Evolutionary conservation across 2,888 invertebrate genomes (phyloP).

Genomic region (Pyrrhosoma nymphula): DNA sequence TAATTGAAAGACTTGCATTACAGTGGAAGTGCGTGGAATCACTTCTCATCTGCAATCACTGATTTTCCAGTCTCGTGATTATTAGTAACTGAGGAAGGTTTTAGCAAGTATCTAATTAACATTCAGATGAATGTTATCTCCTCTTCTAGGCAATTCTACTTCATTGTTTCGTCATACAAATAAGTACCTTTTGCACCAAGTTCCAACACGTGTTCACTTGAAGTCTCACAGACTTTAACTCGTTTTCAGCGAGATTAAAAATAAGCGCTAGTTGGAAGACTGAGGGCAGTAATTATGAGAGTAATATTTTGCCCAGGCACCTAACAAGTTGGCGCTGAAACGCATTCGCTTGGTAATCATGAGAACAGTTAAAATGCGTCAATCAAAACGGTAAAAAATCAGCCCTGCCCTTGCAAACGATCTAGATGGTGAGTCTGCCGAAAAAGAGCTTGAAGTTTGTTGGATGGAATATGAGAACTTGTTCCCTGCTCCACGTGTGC

Average conservation of each 20-base stretch:
- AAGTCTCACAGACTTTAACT: background rate
- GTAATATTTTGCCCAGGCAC: background rate
- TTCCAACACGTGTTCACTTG: background rate
- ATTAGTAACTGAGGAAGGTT: no score
- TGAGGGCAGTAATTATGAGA: background rate
- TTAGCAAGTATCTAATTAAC: no score
- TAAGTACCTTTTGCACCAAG: no score
- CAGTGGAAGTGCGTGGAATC: no score
- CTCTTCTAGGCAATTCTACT: background rate
- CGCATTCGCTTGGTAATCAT: background rate
- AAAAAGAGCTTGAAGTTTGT: background rate
- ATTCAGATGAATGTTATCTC: background rate
- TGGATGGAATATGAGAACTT: background rate
- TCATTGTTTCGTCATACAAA: background rate
- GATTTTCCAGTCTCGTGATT: no score
- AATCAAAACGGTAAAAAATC: constrained; percentile 10
- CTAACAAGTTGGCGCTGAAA: background rate
- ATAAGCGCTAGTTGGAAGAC: background rate
- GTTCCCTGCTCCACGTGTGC: background rate
- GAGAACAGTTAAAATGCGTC: background rate
- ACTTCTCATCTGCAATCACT: no score
- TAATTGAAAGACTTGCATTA: no score
- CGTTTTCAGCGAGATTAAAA: background rate
- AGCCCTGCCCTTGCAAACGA: background rate
- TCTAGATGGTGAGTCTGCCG: background rate